A percentile compares a stretch with the other conserved stretches of the same genome.
Conservation (phyloP, 2,797 vertebrate genomes). For the Crenuchus spilurus region DNA sequence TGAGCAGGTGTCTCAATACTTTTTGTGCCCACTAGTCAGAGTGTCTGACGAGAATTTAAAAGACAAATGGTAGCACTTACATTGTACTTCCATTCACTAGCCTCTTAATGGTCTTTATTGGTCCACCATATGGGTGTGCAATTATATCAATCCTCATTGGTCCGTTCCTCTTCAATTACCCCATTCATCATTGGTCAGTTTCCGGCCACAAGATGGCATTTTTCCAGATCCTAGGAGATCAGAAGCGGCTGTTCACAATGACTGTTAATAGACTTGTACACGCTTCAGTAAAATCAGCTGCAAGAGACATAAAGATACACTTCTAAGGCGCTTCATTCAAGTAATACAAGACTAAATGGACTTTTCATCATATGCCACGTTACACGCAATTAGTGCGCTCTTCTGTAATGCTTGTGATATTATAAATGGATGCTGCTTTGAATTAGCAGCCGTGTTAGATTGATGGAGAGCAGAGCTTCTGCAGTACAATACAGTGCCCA, state of each 20-base stretch:
- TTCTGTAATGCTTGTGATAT: conserved; percentile 1
- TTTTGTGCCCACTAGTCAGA: too few relatives aligned
- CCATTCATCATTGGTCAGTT: too few relatives aligned
- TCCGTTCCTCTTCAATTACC: too few relatives aligned
- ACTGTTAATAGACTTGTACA: neutral
- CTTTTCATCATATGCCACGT: neutral
- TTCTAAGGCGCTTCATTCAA: neutral
- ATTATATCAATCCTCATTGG: too few relatives aligned
- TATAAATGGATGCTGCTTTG: neutral
- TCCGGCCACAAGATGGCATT: too few relatives aligned
- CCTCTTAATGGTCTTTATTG: too few relatives aligned
- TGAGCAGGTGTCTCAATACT: too few relatives aligned
- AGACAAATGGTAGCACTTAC: too few relatives aligned
- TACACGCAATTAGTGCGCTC: neutral
- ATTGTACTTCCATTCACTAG: too few relatives aligned
- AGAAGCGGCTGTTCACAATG: neutral
- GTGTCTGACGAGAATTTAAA: too few relatives aligned
- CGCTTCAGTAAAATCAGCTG: neutral
- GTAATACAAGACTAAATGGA: neutral
- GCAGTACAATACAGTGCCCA: neutral
- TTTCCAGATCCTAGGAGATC: too few relatives aligned
- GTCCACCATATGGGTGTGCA: too few relatives aligned
- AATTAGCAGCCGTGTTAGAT: neutral
- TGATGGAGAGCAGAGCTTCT: conserved; percentile 9
- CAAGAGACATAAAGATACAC: conserved; percentile 2